A percentile compares a stretch with the other conserved stretches of the same genome.
phyloP scores from a whole-genome alignment of 2,113 vertebrate species.

The Paedocypris sp. region DNA sequence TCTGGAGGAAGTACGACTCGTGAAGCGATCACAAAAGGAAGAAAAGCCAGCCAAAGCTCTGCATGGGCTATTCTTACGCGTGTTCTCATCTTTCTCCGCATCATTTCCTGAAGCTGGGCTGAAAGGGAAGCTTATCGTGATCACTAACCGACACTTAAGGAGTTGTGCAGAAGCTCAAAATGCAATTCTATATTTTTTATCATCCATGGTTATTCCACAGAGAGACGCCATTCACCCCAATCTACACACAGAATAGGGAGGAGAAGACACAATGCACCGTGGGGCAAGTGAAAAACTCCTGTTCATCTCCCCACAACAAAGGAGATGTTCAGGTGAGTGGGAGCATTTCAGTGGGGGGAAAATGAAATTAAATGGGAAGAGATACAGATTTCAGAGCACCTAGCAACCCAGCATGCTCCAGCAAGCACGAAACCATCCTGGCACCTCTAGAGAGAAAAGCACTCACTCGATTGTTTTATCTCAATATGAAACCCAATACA shows the following conservation, averaged over 20 bases:
- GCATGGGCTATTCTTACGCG: slow-evolving; percentile 9
- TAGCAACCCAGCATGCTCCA: slow-evolving; percentile 10
- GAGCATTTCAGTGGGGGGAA: not conserved
- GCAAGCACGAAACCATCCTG: slow-evolving; percentile 15
- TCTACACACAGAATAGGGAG: no score
- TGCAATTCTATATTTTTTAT: slow-evolving; percentile 8
- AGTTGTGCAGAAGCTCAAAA: not conserved
- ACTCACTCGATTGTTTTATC: slow-evolving; percentile 6
- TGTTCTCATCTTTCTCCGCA: not conserved
- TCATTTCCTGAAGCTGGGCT: not conserved
- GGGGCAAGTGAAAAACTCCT: no score
- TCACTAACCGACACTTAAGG: not conserved
- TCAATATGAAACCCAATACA: not conserved
- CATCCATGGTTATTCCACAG: no score
- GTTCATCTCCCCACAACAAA: no score
- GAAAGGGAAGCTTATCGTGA: not conserved
- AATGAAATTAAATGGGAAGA: not conserved
- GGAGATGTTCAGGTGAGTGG: not conserved
- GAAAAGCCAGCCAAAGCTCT: slow-evolving; percentile 4
- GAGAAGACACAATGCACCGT: no score
- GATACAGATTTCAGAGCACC: slow-evolving; percentile 8
- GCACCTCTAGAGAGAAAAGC: slow-evolving; percentile 1
- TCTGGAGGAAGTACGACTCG: not conserved
- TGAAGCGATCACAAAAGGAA: slow-evolving; percentile 10
- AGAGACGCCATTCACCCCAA: no score